Percentiles rank a stretch among this genome's conserved stretches.
These are phyloP conservation scores for Auanema sp. DNA, from an alignment of 2,888 invertebrate species.

Conservation along the genomic window DNA sequence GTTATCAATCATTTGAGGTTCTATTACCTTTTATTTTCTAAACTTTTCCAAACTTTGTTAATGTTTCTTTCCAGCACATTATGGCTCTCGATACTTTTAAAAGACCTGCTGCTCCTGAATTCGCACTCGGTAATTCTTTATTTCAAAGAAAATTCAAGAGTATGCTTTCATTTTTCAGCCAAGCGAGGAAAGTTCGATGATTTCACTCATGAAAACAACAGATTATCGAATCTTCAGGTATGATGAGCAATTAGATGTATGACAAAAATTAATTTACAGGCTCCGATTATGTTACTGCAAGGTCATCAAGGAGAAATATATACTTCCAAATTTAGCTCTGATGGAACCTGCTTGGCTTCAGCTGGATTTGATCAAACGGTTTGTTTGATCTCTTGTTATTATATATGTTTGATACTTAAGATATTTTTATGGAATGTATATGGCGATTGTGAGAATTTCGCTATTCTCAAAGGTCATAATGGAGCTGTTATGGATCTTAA, in stretches of 20 bases:
- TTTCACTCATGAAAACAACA: neutral
- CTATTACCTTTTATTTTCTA: conserved; percentile 1
- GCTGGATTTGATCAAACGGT: conserved; percentile 91
- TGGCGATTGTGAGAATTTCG: conserved; percentile 95
- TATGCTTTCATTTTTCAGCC: conserved; percentile 22
- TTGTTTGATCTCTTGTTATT: conserved; percentile 10
- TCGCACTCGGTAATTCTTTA: no score
- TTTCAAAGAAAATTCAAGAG: no score
- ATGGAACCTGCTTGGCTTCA: conserved; percentile 89
- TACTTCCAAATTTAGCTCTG: conserved; percentile 88
- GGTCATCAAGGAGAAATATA: conserved; percentile 95
- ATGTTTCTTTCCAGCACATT: neutral
- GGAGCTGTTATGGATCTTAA: conserved; percentile 89
- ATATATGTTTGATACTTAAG: conserved; percentile 11
- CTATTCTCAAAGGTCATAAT: conserved; percentile 87
- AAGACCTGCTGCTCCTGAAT: conserved; percentile 18
- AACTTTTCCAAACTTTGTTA: neutral
- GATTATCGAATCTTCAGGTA: conserved; percentile 22
- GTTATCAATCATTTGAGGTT: neutral
- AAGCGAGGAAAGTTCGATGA: conserved; percentile 27
- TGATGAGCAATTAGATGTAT: neutral
- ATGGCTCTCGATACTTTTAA: conserved; percentile 18
- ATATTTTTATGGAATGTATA: conserved; percentile 87
- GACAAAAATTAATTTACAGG: conserved; percentile 18
- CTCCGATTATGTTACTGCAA: conserved; percentile 71